A percentile compares a stretch with the other conserved stretches of the same genome.
phyloP scores from a whole-genome alignment of 2,113 vertebrate genomes.

The Nyctibius bracteatus region DNA sequence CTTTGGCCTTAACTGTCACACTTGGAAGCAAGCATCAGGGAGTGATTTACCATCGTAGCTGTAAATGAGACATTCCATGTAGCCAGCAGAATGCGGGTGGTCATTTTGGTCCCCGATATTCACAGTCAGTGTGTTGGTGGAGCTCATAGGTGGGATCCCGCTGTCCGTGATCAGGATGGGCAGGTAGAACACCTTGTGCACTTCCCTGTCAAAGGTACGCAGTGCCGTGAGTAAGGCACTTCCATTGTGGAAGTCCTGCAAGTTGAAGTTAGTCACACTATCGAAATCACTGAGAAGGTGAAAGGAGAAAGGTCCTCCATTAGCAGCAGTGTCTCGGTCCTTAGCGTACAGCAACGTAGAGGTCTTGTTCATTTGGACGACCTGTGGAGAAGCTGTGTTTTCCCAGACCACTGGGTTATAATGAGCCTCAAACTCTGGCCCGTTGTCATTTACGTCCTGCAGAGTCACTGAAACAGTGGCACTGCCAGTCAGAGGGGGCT shows the following conservation, averaged over 20 bases:
- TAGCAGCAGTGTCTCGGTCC: constrained; percentile 78
- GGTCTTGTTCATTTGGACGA: constrained; percentile 79
- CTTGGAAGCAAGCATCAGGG: background rate
- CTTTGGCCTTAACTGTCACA: background rate
- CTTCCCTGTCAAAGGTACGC: constrained; percentile 82
- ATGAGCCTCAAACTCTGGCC: constrained; percentile 82
- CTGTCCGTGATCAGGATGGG: constrained; percentile 85
- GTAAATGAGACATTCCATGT: constrained; percentile 83
- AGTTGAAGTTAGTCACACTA: constrained; percentile 72
- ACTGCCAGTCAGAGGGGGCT: constrained; percentile 77
- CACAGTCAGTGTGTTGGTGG: constrained; percentile 82
- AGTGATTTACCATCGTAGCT: constrained; percentile 76
- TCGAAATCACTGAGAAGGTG: constrained; percentile 68
- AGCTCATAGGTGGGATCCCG: constrained; percentile 82
- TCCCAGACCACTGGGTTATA: constrained; percentile 87
- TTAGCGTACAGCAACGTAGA: constrained; percentile 77
- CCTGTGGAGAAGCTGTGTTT: constrained; percentile 79
- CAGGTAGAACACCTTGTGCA: constrained; percentile 79
- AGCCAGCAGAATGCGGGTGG: constrained; percentile 83
- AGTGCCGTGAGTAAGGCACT: constrained; percentile 80
- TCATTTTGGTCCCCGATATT: constrained; percentile 86
- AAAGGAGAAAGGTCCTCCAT: constrained; percentile 82
- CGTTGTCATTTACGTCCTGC: constrained; percentile 86
- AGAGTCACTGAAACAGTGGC: constrained; percentile 79
- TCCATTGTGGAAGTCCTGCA: constrained; percentile 83